These are phyloP conservation scores for Parazoanthus swiftii DNA, from an alignment of 92 coral and sea anemone genomes.

Conservation along the genomic window DNA sequence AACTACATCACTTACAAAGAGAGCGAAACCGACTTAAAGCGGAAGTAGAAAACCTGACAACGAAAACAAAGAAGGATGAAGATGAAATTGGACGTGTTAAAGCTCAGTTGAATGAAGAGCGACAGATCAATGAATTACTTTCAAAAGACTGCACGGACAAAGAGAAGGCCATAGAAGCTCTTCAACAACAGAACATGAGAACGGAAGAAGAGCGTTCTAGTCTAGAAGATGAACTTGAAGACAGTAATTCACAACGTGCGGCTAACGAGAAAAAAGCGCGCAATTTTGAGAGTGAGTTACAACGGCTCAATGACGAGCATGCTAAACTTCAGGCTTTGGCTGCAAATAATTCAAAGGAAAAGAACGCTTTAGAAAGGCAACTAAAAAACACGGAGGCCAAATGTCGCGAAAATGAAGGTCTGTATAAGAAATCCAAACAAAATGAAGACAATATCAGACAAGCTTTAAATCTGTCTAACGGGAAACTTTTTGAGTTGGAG, in stretches of 20 bases:
- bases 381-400: constrained; percentile 53
- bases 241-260: constrained; percentile 54
- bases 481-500: constrained; percentile 65
- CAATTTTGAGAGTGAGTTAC: constrained; percentile 53
- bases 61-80: constrained; percentile 58
- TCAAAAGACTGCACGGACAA: constrained; percentile 50
- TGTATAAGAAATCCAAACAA: constrained; percentile 50
- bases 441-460: constrained; percentile 64
- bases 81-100: constrained; percentile 64
- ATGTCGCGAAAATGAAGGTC: constrained; percentile 59
- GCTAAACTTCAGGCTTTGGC: constrained; percentile 49
- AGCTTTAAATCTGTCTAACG: constrained; percentile 52
- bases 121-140: constrained; percentile 49
- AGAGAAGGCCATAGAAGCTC: constrained; percentile 63
- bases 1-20: constrained; percentile 60
- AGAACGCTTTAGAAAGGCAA: constrained; percentile 52
- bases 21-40: constrained; percentile 66
- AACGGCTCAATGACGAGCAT: constrained; percentile 52
- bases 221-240: constrained; percentile 60
- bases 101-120: constrained; percentile 62
- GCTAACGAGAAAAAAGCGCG: constrained; percentile 47
- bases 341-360: constrained; percentile 62
- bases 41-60: constrained; percentile 57
- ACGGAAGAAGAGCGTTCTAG: constrained; percentile 57
- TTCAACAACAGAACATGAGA: constrained; percentile 56